Base-by-base conservation (phyloP, 2,113 vertebrate species). In the Zeus faber region DNA sequence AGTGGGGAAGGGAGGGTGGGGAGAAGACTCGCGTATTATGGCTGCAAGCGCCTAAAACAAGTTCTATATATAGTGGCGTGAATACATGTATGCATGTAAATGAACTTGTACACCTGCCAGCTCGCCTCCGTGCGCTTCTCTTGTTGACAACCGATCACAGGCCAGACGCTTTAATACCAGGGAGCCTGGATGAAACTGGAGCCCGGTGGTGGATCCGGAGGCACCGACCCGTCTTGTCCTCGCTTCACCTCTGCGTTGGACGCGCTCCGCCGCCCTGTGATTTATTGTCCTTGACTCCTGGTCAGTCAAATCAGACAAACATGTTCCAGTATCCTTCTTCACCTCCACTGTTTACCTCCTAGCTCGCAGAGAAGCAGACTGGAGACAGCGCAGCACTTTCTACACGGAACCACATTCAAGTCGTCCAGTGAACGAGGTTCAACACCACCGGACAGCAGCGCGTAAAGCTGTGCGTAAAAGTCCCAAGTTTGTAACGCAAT, bases 101-200 rank as follows among this genome's bases (percentile, higher is more conserved):
- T 84, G 70, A 81, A 85, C 73, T 79, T 85, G 85, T 77, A 60
- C 84, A 87, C 70, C 87, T 88, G 87, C 87, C 88, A 87, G 85
- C 64, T 66, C n/a, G 77, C 69, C 85, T 79, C 54, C 53, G 54
- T 72, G 62, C 74, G 31, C 73, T 55, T 54, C 72, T 78, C 83
- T 78, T 87, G 87, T 87, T 89, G 85, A 87, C 88, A 90, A 86
- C 86, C 84, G 86, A 58, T 83, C 79, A 82, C 70, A 53, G 81
- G 79, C 87, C 84, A 87, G 70, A 84, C 76, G 80, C 69, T 72
- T 77, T 82, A 81, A 84, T 82, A 82, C 70, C 82, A 80, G 72
- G 74, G 71, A 68, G 70, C 74, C 63, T 49, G 41, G 68, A 63
- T 80, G 87, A 81, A 86, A 87, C 84, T 62, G 41, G 85, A 89